Evolutionary conservation across 2,113 vertebrate species (phyloP).

Genomic region (Tylochromis polylepis): DNA sequence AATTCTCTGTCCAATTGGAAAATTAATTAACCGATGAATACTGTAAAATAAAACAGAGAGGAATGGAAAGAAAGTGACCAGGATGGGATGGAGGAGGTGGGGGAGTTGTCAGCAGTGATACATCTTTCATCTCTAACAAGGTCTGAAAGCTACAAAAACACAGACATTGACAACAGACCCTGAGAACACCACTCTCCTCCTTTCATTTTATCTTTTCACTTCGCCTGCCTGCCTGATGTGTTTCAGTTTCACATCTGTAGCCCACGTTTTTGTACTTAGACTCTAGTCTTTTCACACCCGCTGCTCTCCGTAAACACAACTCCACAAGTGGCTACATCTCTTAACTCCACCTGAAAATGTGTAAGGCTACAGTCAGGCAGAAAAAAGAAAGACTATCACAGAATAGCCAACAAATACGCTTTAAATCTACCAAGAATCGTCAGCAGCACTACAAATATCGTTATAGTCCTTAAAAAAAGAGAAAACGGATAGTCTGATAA

Average conservation of each 20-base stretch:
- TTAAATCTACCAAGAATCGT: not conserved
- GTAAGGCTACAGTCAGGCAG: not conserved
- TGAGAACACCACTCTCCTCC: slow-evolving; percentile 42
- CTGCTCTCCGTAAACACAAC: not conserved
- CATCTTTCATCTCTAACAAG: slow-evolving; percentile 74
- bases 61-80: not conserved
- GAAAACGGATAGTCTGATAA: not conserved
- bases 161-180: slow-evolving; percentile 60
- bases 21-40: not conserved
- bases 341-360: not conserved
- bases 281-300: slow-evolving; percentile 5
- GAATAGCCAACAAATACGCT: not conserved
- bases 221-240: not conserved
- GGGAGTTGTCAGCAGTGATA: slow-evolving; percentile 64
- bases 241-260: slow-evolving; percentile 30
- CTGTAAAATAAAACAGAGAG: not conserved
- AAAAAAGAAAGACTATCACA: not conserved
- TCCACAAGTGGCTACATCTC: not conserved
- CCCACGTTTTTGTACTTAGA: not conserved
- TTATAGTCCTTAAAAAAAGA: too few species aligned
- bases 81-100: not conserved
- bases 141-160: slow-evolving; percentile 73
- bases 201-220: slow-evolving; percentile 46
- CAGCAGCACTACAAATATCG: not conserved
- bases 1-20: not conserved